Percentiles rank a stretch among this genome's conserved stretches.
These are phyloP conservation scores for Montipora foliosa DNA, from an alignment of 64 coral and sea anemone genomes.

Conservation along the genomic window DNA sequence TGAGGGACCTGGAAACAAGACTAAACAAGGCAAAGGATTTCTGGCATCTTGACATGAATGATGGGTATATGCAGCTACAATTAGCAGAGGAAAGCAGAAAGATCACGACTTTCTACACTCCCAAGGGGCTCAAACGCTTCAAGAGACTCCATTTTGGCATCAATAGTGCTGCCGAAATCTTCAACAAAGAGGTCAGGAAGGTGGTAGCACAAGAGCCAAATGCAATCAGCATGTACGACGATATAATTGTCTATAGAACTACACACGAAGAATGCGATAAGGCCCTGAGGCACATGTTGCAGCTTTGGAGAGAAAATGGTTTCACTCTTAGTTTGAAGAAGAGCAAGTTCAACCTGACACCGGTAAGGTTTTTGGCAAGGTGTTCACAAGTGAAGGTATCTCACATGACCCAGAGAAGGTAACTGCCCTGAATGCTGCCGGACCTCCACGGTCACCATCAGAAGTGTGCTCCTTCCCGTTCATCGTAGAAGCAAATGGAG, in stretches of 20 bases:
- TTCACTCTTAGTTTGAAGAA: conserved; percentile 55
- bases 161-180: too few species aligned
- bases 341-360: conserved; percentile 33
- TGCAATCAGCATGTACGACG: conserved; percentile 39
- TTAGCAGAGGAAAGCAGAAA: too few species aligned
- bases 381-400: conserved; percentile 48
- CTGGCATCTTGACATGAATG: too few species aligned
- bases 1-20: too few species aligned
- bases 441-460: conserved; percentile 16
- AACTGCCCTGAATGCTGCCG: conserved; percentile 42
- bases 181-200: too few species aligned
- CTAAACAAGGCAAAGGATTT: too few species aligned
- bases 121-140: too few species aligned
- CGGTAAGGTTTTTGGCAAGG: conserved; percentile 63
- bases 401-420: conserved; percentile 35
- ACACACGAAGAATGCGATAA: conserved; percentile 14
- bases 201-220: neutral
- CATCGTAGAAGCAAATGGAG: conserved; percentile 41
- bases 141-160: too few species aligned
- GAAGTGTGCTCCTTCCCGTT: conserved; percentile 28
- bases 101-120: too few species aligned
- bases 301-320: conserved; percentile 37
- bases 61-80: too few species aligned
- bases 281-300: conserved; percentile 24
- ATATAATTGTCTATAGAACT: conserved; percentile 18